Percentiles rank a stretch among this genome's conserved stretches.
Evolutionary conservation across 2,113 vertebrate species (phyloP).

Genomic region (Ceyx cyanopectus): DNA sequence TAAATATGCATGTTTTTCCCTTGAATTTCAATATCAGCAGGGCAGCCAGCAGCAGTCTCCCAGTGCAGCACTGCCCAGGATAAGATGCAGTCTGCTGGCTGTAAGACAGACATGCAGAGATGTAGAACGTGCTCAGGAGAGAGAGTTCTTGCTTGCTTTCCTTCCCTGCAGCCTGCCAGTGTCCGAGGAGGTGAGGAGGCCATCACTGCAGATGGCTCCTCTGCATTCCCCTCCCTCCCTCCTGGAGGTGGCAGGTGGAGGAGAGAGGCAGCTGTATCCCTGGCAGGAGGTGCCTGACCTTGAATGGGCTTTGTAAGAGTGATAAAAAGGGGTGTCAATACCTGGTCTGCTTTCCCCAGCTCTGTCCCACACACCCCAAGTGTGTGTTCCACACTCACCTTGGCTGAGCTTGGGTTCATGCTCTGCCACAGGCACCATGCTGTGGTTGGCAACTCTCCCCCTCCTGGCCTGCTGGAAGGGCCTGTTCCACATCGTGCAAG

Average conservation of each 20-base stretch:
- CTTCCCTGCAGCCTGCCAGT: background rate
- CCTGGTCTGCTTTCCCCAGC: background rate
- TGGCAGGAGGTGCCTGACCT: background rate
- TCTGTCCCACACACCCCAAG: background rate
- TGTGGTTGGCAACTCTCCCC: background rate
- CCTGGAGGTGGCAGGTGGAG: background rate
- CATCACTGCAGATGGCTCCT: background rate
- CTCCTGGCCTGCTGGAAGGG: background rate
- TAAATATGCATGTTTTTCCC: slow-evolving; percentile 42
- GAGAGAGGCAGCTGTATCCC: background rate
- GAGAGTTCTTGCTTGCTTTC: background rate
- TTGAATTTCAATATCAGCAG: background rate
- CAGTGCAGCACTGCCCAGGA: background rate
- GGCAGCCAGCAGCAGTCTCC: background rate
- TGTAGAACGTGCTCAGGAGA: rapidly evolving
- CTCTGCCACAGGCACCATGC: background rate
- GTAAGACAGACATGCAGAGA: rapidly evolving
- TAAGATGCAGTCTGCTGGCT: background rate
- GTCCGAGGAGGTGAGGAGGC: background rate
- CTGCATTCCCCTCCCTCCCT: background rate
- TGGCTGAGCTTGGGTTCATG: rapidly evolving
- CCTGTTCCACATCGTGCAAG: background rate
- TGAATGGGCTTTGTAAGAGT: rapidly evolving
- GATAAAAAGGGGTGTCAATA: background rate
- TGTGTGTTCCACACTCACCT: background rate